Evolutionary conservation across 2,888 invertebrate species (phyloP).

Genomic region (Chouioia cunea): DNA sequence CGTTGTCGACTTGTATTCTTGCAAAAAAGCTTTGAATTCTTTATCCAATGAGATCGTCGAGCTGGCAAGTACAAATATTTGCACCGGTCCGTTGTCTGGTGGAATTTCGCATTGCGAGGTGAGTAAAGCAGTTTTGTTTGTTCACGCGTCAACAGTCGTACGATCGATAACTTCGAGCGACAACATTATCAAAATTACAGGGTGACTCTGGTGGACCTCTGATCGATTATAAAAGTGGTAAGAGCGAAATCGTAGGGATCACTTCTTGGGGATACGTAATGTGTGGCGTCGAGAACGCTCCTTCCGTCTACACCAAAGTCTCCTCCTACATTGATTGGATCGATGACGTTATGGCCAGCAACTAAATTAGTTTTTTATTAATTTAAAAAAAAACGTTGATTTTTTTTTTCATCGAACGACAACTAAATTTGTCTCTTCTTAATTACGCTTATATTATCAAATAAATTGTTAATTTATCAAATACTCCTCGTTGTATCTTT

Average conservation of each 20-base stretch:
- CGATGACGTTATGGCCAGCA: slow-evolving; percentile 42
- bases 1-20: slow-evolving; percentile 54
- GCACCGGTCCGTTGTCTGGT: slow-evolving; percentile 52
- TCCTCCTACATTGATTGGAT: slow-evolving; percentile 68
- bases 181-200: slow-evolving; percentile 55
- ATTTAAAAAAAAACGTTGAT: too few species aligned
- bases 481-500: too few species aligned
- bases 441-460: too few species aligned
- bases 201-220: slow-evolving; percentile 73
- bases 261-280: slow-evolving; percentile 71
- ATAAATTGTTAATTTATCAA: too few species aligned
- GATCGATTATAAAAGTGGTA: slow-evolving; percentile 69
- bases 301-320: slow-evolving; percentile 67
- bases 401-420: too few species aligned
- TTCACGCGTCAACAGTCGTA: too few species aligned
- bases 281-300: slow-evolving; percentile 65
- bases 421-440: too few species aligned
- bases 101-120: slow-evolving; percentile 39
- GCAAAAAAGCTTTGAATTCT: slow-evolving; percentile 51
- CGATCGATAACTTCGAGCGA: too few species aligned
- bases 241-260: slow-evolving; percentile 75
- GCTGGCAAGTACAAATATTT: slow-evolving; percentile 55
- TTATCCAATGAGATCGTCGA: slow-evolving; percentile 53
- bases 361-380: neutral
- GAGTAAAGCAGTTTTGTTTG: neutral